A percentile compares a stretch with the other conserved stretches of the same genome.
These are phyloP conservation scores for Bovichtus variegatus DNA, from an alignment of 2,797 vertebrate species.

Conservation along the genomic window DNA sequence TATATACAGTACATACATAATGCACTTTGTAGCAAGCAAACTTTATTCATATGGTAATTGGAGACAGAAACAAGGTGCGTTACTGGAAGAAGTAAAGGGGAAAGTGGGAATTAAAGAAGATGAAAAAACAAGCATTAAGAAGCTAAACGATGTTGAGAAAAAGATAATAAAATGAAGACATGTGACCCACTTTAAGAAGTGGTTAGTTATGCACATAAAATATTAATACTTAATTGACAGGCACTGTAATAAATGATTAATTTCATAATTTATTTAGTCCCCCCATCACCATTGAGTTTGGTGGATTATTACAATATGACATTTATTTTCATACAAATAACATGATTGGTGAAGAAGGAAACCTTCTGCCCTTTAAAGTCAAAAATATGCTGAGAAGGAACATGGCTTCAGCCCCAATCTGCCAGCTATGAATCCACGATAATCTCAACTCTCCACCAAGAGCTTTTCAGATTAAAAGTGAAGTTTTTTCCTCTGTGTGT, in stretches of 20 bases:
- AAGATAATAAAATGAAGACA: background rate
- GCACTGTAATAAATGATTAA: background rate
- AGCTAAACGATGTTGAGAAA: background rate
- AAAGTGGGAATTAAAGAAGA: background rate
- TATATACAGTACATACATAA: background rate
- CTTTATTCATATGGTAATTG: background rate
- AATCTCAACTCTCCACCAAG: conserved; percentile 34
- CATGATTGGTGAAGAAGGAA: background rate
- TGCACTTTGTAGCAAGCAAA: background rate
- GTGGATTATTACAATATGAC: background rate
- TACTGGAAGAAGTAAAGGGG: background rate
- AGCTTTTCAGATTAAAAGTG: conserved; percentile 47
- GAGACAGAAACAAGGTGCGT: background rate
- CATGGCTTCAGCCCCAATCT: background rate
- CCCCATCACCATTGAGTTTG: background rate
- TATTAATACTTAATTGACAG: background rate
- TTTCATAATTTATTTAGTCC: background rate
- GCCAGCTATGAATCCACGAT: conserved; percentile 27
- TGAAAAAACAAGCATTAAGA: background rate
- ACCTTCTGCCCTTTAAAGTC: background rate
- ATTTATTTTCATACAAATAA: background rate
- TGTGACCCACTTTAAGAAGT: background rate
- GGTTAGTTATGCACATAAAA: background rate
- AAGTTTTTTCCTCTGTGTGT: background rate
- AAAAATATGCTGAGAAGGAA: conserved; percentile 38